Evolutionary conservation across 35 echinoderm and acorn worm species (phyloP), one percentile per base, ranked within the genome.

Genomic region (Apostichopus japonicus): DNA sequence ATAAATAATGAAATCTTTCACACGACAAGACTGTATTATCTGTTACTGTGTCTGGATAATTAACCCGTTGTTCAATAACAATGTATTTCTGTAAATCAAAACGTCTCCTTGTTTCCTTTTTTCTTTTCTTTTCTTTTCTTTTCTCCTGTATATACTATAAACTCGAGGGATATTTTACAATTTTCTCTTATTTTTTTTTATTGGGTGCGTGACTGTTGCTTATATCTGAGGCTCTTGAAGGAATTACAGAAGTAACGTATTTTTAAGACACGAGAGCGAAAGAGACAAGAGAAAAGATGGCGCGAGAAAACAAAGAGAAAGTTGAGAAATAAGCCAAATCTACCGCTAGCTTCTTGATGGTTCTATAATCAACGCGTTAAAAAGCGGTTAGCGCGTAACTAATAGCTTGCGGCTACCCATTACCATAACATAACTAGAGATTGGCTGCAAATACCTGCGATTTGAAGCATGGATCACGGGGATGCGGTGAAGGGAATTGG

Each of bases 391-490:
- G 67, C 56, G 62, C 86, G 86, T 89, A 89, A 89, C 86, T 89
- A 89, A 89, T 89, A 89, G 86, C 86, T 73, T 24, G 56, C 23
- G 86, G 86, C 61, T 89, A 72, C 86, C 86, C 86, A 89, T 89
- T 89, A 89, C 86, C 86, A 89, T 89, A 89, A 89, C 86, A 89
- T 89, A 89, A 89, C 86, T n/a, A 73, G 61, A 89, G 86, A 89
- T 89, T 89, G 56, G 62, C 61, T 73, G 56, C 86, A 89, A 89
- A 89, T 89, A 89, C 86, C 67, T 72, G 86, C 63, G 86, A 89
- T 89, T 89, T 89, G 22, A 73, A 89, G 62, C n/a, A 22, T 23
- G 86, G 86, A 89, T 89, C 86, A 89, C 63, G 59, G 86, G 61
- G 67, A 73, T 65, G 86, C 86, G 67, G 62, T 51, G 63, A 89